phyloP scores from a whole-genome alignment of 1,140 invertebrate species.

The Leptonema lineaticorne region DNA sequence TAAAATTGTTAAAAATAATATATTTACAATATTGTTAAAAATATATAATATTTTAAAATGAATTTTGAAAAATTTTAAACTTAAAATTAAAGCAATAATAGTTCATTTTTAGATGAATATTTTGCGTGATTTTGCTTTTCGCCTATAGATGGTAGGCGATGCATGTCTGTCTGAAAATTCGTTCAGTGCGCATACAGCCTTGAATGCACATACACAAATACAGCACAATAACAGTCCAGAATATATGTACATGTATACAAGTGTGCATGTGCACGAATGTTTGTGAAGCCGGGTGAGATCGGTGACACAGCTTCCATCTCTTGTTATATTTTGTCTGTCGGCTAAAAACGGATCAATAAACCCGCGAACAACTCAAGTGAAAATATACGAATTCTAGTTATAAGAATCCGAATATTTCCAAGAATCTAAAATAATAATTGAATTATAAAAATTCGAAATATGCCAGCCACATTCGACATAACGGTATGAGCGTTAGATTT shows the following conservation, averaged over 20 bases:
- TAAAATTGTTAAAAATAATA: no score
- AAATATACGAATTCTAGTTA: no score
- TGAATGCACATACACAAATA: background rate
- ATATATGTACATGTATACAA: background rate
- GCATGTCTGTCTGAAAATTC: background rate
- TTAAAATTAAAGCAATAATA: no score
- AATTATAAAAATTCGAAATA: no score
- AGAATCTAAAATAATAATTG: no score
- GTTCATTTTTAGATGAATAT: no score
- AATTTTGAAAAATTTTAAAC: no score
- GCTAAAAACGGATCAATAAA: slow-evolving; percentile 25
- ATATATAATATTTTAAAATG: no score
- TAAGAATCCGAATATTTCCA: no score
- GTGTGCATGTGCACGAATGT: background rate
- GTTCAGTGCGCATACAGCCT: background rate
- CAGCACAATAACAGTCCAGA: background rate
- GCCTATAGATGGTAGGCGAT: slow-evolving; percentile 14
- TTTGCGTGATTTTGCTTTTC: slow-evolving; percentile 12
- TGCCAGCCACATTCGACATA: no score
- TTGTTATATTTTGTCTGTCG: slow-evolving; percentile 21
- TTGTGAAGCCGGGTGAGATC: slow-evolving; percentile 3
- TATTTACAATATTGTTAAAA: no score
- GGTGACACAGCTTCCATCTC: slow-evolving; percentile 28
- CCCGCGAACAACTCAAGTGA: slow-evolving; percentile 7
- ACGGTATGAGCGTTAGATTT: no score